Base-by-base conservation (phyloP, 2,888 invertebrate species). In the Deilephila porcellus region DNA sequence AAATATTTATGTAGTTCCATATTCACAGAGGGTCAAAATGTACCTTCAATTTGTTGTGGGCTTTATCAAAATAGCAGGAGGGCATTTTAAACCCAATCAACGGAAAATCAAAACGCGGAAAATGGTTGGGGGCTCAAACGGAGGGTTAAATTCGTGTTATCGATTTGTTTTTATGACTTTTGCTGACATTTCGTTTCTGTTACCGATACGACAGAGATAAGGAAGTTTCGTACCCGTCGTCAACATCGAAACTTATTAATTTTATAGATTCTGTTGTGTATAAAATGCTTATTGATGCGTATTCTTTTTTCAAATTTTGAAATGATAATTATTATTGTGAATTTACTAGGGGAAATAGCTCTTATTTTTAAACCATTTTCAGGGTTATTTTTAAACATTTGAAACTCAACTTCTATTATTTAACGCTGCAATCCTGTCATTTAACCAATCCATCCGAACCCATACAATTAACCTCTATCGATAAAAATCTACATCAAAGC, bases 91-190 rank as follows among this genome's bases (percentile, higher is more conserved):
- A 93, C 93, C 90, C 91, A 93, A 94, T 93, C 92, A 93, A 92
- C 83, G 89, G 90, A 92, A 93, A 94, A 93, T 93, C 93, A 93
- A 93, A 94, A 93, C 86, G 92, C 93, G 93, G 93, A 93, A 93
- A 93, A 94, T 92, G 84, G 88, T 84, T 90, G 90, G 93, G 93
- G 87, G 84, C 87, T 89, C 86, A 83, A 91, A 90, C 91, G 89
- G 93, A 93, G 93, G 94, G 93, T 93, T 92, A 93, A 93, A 92
- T 89, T 91, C 89, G 82, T 86, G 88, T 89, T 90, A 94, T 93
- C 92, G 93, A 93, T 93, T 93, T 90, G 90, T 91, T 92, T 92
- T 91, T 92, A 92, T 92, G 90, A 92, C 88, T 90, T 87, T 80
- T 86, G 93, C 91, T 91, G 91, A 93, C 90, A 87, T 89, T 88